Conservation (phyloP, 2,113 vertebrate genomes). For the Sciurus niger region DNA sequence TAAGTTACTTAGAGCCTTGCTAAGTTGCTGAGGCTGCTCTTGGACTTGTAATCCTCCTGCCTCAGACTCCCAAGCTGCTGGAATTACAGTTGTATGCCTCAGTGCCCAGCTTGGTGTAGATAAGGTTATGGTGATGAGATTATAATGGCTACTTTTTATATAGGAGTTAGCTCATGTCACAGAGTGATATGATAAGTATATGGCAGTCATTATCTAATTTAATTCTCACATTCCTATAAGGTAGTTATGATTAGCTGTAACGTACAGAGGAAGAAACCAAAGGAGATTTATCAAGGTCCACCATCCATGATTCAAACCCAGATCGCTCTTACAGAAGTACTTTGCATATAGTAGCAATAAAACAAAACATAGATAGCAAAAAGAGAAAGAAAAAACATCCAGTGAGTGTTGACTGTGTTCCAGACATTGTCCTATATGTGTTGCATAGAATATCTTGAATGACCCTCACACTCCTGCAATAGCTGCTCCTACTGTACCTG, state of each 20-base stretch:
- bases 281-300: background rate
- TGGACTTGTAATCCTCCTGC: too few species aligned
- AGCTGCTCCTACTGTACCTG: background rate
- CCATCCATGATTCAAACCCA: background rate
- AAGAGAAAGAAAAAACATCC: too few species aligned
- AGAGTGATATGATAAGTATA: background rate
- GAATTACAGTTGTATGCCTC: too few species aligned
- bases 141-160: background rate
- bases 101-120: too few species aligned
- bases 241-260: background rate
- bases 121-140: background rate
- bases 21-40: too few species aligned
- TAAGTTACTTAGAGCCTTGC: too few species aligned
- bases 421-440: background rate
- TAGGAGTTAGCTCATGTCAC: background rate
- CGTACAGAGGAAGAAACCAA: conserved; percentile 39
- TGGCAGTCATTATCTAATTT: conserved; percentile 18
- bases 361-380: background rate
- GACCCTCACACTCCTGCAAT: background rate
- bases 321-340: conserved; percentile 5
- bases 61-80: too few species aligned
- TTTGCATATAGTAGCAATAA: background rate
- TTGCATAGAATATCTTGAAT: background rate
- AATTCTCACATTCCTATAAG: background rate
- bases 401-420: background rate